These are phyloP conservation scores for Azorinus chamasolen DNA, from an alignment of 2,888 invertebrate genomes.

Conservation along the genomic window DNA sequence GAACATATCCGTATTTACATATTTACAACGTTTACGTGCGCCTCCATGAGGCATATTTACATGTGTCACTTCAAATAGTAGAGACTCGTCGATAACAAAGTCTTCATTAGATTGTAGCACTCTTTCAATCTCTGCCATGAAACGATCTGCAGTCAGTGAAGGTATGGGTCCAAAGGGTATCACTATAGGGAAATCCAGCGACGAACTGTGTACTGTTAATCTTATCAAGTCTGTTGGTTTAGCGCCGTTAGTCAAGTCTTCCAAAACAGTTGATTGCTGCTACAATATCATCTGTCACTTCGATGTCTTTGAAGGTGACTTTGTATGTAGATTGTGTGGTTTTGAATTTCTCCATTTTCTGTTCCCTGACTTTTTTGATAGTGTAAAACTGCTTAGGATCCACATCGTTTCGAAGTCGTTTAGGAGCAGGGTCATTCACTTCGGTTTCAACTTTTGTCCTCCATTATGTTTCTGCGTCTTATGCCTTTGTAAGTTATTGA, in stretches of 20 bases:
- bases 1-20: conserved; percentile 1
- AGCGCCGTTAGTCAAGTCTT: conserved; percentile 20
- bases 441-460: background rate
- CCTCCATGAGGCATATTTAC: conserved; percentile 16
- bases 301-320: conserved; percentile 31
- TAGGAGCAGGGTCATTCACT: background rate
- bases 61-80: conserved; percentile 35
- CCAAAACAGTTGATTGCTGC: conserved; percentile 14
- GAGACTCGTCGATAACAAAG: conserved; percentile 24
- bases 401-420: conserved; percentile 5
- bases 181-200: conserved; percentile 28
- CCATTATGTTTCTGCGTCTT: background rate
- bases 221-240: conserved; percentile 20
- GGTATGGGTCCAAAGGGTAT: background rate
- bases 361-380: conserved; percentile 28
- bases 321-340: conserved; percentile 11
- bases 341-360: conserved; percentile 29
- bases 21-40: conserved; percentile 9
- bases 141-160: conserved; percentile 8
- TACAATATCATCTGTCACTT: conserved; percentile 28
- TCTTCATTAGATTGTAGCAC: conserved; percentile 23
- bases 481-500: background rate
- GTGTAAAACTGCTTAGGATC: conserved; percentile 22
- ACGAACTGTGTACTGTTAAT: conserved; percentile 23
- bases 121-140: conserved; percentile 21